Base-by-base conservation (phyloP, 2,888 invertebrate species). In the Nasonia oneida region DNA sequence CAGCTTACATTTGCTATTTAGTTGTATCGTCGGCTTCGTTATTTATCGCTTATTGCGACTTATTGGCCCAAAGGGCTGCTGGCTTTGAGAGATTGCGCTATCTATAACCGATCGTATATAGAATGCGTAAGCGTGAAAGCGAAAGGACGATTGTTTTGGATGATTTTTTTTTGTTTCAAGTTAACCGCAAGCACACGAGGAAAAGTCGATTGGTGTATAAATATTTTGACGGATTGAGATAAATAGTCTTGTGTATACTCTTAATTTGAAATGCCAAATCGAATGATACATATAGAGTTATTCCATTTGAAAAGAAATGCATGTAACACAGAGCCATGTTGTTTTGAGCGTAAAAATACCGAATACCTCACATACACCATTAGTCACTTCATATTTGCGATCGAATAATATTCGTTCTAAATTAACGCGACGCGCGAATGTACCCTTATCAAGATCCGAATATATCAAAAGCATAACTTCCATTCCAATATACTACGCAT, bases 111-210 rank as follows among this genome's bases (percentile, higher is more conserved):
- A 37, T 50, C 70, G 47, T 67, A 29, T 29, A 29, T 29, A 70
- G 23, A 50, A 70, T 33, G 81, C 12, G 12, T 42, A 33, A 61
- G 37, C 84, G 83, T 74, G 84, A 84, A 84, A 84, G 84, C 74
- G 84, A 53, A 74, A 2, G 57, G n/a, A 61, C 57, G n/a, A 61
- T 61, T 61, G 57, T 61, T 61, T 61, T 61, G 8, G 2, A 1
- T 18, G 53, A 18, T 53, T 53, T 50, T 50, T 47, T 47, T 29
- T 29, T 23, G 23, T 29, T 29, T 29, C 42, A 10, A 47, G 47
- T 1, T 47, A 47, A 10, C 12, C 0, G 47, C 10, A 47, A 10
- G 12, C 2, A 10, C 8, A 47, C 12, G 10, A 47, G 12, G 8
- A 12, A 18, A 6, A 6, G 6, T 37, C 57, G 6, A 57, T n/a